Percentiles rank a stretch among this genome's conserved stretches.
Conservation (phyloP, 2,113 vertebrate genomes). For the Scatophagus argus region DNA sequence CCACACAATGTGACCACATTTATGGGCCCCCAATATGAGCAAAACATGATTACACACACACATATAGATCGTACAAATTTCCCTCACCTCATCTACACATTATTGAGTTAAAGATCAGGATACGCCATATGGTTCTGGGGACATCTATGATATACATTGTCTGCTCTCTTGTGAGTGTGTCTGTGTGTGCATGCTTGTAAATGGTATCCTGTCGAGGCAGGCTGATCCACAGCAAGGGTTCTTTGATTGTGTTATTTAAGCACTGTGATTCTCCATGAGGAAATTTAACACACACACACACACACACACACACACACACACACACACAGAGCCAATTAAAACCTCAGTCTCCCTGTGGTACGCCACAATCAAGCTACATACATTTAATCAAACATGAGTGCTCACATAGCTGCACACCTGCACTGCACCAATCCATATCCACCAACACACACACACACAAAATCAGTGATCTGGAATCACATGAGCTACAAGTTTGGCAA, state of each 20-base stretch:
- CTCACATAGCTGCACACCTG: conserved; percentile 65
- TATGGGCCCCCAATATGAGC: no score
- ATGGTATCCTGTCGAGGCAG: conserved; percentile 35
- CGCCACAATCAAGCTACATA: conserved; percentile 62
- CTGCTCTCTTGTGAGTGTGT: neutral
- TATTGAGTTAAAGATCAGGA: conserved; percentile 15
- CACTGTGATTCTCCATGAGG: conserved; percentile 51
- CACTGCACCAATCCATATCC: conserved; percentile 33
- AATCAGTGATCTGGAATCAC: conserved; percentile 34
- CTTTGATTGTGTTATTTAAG: conserved; percentile 69
- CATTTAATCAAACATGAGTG: conserved; percentile 73
- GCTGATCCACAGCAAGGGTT: conserved; percentile 59
- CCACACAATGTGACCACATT: no score
- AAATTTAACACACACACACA: conserved; percentile 39
- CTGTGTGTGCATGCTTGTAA: neutral
- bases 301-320: conserved; percentile 17
- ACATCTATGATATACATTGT: conserved; percentile 17
- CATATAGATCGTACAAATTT: neutral
- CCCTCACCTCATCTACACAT: conserved; percentile 5
- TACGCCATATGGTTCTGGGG: conserved; percentile 21
- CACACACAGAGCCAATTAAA: conserved; percentile 64
- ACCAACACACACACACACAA: conserved; percentile 14
- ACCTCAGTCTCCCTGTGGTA: conserved; percentile 66
- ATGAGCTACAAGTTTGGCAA: conserved; percentile 52
- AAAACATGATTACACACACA: neutral